A percentile compares a stretch with the other conserved stretches of the same genome.
These are phyloP conservation scores for Ochropleura leucogaster DNA, from an alignment of 2,888 invertebrate genomes.

Conservation along the genomic window DNA sequence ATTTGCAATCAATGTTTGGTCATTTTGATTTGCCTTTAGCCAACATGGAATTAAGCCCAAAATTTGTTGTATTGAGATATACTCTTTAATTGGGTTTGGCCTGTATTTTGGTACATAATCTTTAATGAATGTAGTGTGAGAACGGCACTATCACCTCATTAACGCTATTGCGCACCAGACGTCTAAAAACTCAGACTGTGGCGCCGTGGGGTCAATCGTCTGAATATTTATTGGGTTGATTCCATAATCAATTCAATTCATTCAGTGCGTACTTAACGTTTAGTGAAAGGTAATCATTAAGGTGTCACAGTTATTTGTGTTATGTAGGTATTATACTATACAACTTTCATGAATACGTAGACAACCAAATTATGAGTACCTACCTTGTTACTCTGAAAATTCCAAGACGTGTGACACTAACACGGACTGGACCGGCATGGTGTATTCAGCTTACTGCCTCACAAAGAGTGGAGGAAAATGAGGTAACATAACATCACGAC, in stretches of 20 bases:
- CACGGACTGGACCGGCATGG: too few relatives aligned
- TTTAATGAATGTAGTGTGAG: slow-evolving; percentile 19
- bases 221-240: slow-evolving; percentile 81
- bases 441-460: too few relatives aligned
- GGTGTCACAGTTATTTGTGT: slow-evolving; percentile 7
- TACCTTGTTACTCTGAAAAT: too few relatives aligned
- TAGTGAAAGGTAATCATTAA: slow-evolving; percentile 43
- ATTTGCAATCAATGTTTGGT: background rate
- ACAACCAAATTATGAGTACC: too few relatives aligned
- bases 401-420: too few relatives aligned
- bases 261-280: slow-evolving; percentile 66
- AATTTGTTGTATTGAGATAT: background rate
- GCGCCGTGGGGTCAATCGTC: slow-evolving; percentile 75
- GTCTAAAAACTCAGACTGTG: slow-evolving; percentile 64
- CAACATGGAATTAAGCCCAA: background rate
- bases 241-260: slow-evolving; percentile 77
- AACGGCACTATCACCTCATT: slow-evolving; percentile 40
- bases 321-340: background rate
- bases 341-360: background rate
- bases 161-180: slow-evolving; percentile 74
- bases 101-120: background rate
- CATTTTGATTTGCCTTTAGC: background rate
- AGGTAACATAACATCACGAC: too few relatives aligned
- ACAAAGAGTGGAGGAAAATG: too few relatives aligned
- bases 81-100: background rate